phyloP scores from a whole-genome alignment of 2,888 invertebrate species.

The Dolomedes plantarius region DNA sequence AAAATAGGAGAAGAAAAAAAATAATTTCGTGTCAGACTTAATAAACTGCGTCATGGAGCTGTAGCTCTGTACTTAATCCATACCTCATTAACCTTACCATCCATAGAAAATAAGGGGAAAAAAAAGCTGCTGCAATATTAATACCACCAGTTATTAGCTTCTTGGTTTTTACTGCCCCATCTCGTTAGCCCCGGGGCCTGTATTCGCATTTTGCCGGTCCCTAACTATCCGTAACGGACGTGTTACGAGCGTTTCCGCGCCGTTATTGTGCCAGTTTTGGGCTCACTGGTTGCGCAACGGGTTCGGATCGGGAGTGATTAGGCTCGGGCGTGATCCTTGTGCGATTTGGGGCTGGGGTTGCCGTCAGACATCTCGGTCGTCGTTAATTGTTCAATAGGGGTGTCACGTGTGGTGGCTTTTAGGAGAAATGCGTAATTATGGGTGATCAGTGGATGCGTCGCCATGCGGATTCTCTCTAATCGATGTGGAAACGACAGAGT shows the following conservation, averaged over 20 bases:
- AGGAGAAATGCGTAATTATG: too few species aligned
- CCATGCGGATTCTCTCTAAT: too few species aligned
- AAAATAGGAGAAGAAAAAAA: too few species aligned
- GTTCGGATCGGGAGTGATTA: not conserved
- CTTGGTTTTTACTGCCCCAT: not conserved
- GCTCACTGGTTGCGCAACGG: slow-evolving; percentile 13
- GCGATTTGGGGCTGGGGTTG: not conserved
- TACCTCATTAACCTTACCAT: not conserved
- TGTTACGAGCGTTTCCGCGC: slow-evolving; percentile 5
- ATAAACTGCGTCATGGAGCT: not conserved
- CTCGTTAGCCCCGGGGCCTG: slow-evolving; percentile 11
- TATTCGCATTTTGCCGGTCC: not conserved
- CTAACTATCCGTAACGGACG: slow-evolving; percentile 40
- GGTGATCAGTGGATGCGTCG: too few species aligned
- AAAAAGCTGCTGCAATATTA: not conserved
- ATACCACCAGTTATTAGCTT: not conserved
- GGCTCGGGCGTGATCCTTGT: not conserved
- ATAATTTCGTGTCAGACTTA: not conserved
- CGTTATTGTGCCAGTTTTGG: not conserved
- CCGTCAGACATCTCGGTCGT: too few species aligned
- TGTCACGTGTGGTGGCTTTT: too few species aligned
- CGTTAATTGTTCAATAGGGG: too few species aligned
- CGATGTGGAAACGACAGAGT: too few species aligned
- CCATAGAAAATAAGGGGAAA: not conserved
- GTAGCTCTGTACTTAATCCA: not conserved